Conservation (phyloP, 2,113 vertebrate species). For the Barnardius zonarius region DNA sequence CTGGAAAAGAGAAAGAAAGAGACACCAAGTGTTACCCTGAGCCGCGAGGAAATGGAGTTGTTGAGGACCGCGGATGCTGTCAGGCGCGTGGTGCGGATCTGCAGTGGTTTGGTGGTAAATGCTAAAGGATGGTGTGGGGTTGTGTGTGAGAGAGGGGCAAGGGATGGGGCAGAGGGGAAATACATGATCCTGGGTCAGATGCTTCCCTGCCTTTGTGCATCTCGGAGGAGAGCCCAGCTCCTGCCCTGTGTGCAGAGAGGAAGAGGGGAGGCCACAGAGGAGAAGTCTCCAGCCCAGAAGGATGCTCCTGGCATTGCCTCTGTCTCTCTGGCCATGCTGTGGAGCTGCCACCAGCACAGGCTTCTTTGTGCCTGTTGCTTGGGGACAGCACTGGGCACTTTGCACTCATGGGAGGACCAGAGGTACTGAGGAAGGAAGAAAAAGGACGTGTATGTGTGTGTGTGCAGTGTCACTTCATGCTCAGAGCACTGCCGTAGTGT, state of each 20-base stretch:
- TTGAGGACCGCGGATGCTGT: not conserved
- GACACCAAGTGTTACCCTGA: not conserved
- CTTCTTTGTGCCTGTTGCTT: rapidly evolving
- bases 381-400: not conserved
- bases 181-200: rapidly evolving
- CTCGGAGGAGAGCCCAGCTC: not conserved
- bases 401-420: rapidly evolving
- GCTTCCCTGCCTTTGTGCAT: not conserved
- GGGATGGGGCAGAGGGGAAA: not conserved
- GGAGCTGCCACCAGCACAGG: not conserved
- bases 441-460: too few relatives aligned
- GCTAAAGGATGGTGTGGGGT: not conserved
- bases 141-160: rapidly evolving
- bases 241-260: not conserved
- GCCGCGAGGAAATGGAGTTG: not conserved
- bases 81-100: not conserved
- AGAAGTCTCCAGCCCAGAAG: not conserved
- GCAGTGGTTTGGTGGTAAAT: not conserved
- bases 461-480: not conserved
- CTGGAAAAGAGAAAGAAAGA: not conserved
- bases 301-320: not conserved
- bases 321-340: rapidly evolving
- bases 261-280: not conserved
- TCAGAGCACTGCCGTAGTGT: not conserved
- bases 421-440: not conserved